Percentiles rank a stretch among this genome's conserved stretches.
These are phyloP conservation scores for Drosophila colorata DNA, from an alignment of 2,888 invertebrate genomes.

Conservation along the genomic window DNA sequence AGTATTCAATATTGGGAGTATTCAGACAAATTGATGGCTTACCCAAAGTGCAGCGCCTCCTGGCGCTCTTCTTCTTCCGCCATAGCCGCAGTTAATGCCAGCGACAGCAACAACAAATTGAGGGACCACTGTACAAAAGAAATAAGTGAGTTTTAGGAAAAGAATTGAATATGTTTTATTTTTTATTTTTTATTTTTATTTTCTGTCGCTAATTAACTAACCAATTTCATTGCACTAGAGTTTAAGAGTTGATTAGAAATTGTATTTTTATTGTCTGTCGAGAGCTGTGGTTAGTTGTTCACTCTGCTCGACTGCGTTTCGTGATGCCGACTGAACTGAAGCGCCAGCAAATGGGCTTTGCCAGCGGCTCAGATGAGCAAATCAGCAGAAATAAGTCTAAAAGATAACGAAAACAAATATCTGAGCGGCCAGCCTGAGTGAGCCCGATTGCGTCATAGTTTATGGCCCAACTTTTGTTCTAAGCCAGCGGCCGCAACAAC, in stretches of 20 bases:
- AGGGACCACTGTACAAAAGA: slow-evolving; percentile 44
- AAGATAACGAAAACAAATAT: slow-evolving; percentile 76
- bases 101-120: slow-evolving; percentile 31
- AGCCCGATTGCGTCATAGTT: slow-evolving; percentile 77
- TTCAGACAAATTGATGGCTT: slow-evolving; percentile 11
- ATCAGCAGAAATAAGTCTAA: slow-evolving; percentile 69
- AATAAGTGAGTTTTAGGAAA: not conserved
- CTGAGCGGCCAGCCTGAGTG: slow-evolving; percentile 47
- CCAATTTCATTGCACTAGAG: slow-evolving; percentile 45
- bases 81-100: slow-evolving; percentile 27
- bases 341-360: slow-evolving; percentile 22
- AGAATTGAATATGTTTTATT: not conserved
- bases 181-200: not conserved
- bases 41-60: slow-evolving; percentile 76
- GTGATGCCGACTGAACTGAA: slow-evolving; percentile 51
- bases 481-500: slow-evolving; percentile 17
- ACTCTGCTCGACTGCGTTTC: slow-evolving; percentile 51
- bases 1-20: too few relatives aligned
- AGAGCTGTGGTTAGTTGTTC: not conserved
- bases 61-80: slow-evolving; percentile 42
- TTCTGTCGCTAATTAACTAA: slow-evolving; percentile 21
- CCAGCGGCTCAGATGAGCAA: slow-evolving; percentile 59
- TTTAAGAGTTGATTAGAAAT: not conserved
- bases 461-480: slow-evolving; percentile 67
- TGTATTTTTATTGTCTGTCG: not conserved